Evolutionary conservation across 2,113 vertebrate species (phyloP), one percentile per base, ranked within the genome.

Genomic region (Xyrauchen texanus): DNA sequence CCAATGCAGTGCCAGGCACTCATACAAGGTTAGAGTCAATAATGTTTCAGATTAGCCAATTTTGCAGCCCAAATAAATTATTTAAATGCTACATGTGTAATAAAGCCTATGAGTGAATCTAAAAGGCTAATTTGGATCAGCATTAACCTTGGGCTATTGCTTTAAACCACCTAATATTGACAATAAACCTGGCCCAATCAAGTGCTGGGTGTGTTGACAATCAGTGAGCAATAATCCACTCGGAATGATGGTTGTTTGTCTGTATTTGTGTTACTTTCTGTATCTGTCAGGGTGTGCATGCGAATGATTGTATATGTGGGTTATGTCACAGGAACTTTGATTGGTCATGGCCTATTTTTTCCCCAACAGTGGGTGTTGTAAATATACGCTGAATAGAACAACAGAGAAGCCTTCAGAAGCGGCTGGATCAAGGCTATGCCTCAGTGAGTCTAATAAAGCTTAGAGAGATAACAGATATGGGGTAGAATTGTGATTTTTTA

Each of bases 381-480:
- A 34, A 49, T n/a, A 53, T 49, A 42, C 42, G 42, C 16, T 16
- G 70, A 16, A 69, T 55, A 47, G 61, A 74, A 68, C 68, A 49
- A 71, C n/a, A 34, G 55, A n/a, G 8, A 34, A 34, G 62, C 0
- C 34, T 62, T 60, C 49, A 46, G 55, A 67, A 34, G 53, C 52
- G 45, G 34, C 76, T 42, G 13, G 76, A 74, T 73, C 15, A 62
- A 82, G 66, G 61, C 44, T 52, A 9, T 15, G 12, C 63, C 42
- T 44, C 57, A 55, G 63, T 42, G 55, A 67, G 58, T 5, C 75
- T 78, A 55, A 74, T 74, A 71, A 83, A 60, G 49, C 65, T 16
- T 4, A 13, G 12, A 66, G 52, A 46, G 52, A 76, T 70, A 63
- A 68, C 67, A 47, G 64, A 76, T 79, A 82, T 4, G n/a, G 68